phyloP scores from a whole-genome alignment of 2,113 vertebrate genomes.

The Saccopteryx bilineata region DNA sequence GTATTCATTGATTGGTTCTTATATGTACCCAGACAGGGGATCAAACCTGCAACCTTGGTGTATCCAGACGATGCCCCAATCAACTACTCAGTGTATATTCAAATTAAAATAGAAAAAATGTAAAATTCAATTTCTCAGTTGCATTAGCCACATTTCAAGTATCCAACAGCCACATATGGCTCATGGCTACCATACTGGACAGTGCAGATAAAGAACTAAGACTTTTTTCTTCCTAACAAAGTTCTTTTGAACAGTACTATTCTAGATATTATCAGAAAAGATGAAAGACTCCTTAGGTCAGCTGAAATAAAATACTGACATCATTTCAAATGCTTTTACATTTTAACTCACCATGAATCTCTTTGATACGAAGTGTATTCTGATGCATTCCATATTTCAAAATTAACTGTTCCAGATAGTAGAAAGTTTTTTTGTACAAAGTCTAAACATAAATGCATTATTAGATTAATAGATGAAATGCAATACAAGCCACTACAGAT shows the following conservation, averaged over 20 bases:
- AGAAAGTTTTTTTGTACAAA: slow-evolving; percentile 98
- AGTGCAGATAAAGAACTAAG: slow-evolving; percentile 25
- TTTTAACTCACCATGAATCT: slow-evolving; percentile 93
- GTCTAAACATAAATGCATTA: slow-evolving; percentile 88
- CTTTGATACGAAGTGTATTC: slow-evolving; percentile 97
- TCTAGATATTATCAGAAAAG: slow-evolving; percentile 48
- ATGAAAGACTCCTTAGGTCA: background rate
- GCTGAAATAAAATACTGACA: slow-evolving; percentile 41
- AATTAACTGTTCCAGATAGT: slow-evolving; percentile 97
- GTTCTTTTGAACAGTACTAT: slow-evolving; percentile 23
- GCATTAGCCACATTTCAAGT: slow-evolving; percentile 17
- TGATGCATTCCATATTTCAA: slow-evolving; percentile 97
- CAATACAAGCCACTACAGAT: background rate
- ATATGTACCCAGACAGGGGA: too few relatives aligned
- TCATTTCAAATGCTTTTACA: slow-evolving; percentile 25
- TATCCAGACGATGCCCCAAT: too few relatives aligned
- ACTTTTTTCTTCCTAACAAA: slow-evolving; percentile 28
- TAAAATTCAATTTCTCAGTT: slow-evolving; percentile 36
- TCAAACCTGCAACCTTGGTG: too few relatives aligned
- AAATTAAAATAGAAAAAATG: slow-evolving; percentile 57
- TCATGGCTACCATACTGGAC: background rate
- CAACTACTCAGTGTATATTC: background rate
- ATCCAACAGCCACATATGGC: background rate
- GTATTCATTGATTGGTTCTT: too few relatives aligned
- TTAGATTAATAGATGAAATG: background rate